Evolutionary conservation across 92 coral and sea anemone species (phyloP), one percentile per base, ranked within the genome.

Genomic region (Umimayanthus kanabou): DNA sequence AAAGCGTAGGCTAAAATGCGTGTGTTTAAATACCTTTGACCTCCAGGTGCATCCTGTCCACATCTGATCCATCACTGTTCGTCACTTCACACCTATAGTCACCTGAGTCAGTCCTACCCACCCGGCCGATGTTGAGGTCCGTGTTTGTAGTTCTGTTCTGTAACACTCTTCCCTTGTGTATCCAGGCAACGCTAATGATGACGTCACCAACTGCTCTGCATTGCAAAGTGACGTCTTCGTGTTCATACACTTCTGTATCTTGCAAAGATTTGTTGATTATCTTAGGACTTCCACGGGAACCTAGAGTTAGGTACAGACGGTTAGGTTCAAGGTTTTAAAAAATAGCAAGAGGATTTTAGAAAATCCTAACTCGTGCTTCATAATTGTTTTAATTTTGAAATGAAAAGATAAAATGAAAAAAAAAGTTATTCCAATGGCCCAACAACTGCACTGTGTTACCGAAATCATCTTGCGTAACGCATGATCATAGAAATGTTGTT

Each of bases 21-120:
- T 45, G 15, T n/a, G 53, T n/a, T n/a, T n/a, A n/a, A n/a, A 15
- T 82, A 88, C 91, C 91, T 74, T 72, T 88, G n/a, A 88, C 88
- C 55, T 81, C 64, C 23, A 88, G 45, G 39, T 88, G 80, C 77
- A 88, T 40, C 47, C 58, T 88, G 77, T 75, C 85, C 33, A 80
- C 37, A 30, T 82, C 79, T 7, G 82, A 23, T 22, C 91, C 91
- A 73, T 39, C 49, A 39, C 69, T 55, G 64, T 88, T 88, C 20
- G 88, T 80, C 67, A 86, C 91, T 73, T 49, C 81, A 64, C 91
- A 88, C 29, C 16, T 10, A 23, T 88, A 88, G 28, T 53, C 33
- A 15, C 91, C 91, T n/a, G 77, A 49, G 61, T 75, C 71, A 50
- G 74, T 43, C 71, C 58, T 30, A 4, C 65, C 80, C 42, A 64